Evolutionary conservation across 2,797 vertebrate genomes (phyloP).

Genomic region (Enteromius viviparus): DNA sequence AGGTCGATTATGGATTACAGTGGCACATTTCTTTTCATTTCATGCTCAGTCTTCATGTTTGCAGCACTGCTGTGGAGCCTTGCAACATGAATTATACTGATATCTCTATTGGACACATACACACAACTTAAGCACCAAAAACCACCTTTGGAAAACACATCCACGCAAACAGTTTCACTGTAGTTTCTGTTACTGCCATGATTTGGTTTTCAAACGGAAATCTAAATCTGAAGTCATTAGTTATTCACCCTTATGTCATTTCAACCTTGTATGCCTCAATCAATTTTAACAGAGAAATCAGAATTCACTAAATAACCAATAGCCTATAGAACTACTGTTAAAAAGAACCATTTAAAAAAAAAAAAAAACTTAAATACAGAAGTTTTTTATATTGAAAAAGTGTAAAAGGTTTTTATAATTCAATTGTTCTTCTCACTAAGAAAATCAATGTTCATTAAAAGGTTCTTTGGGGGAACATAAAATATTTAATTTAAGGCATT

Average conservation of each 20-base stretch:
- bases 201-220: background rate
- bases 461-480: background rate
- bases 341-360: background rate
- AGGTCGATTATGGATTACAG: conserved; percentile 67
- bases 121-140: conserved; percentile 50
- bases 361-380: background rate
- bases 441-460: background rate
- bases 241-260: background rate
- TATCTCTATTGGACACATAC: conserved; percentile 50
- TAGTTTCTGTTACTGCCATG: background rate
- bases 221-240: background rate
- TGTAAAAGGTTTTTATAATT: background rate
- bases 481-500: background rate
- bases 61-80: conserved; percentile 37
- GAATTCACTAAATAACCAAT: background rate
- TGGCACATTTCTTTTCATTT: conserved; percentile 66
- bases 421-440: background rate
- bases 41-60: conserved; percentile 60
- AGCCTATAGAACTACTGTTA: background rate
- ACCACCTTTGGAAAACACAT: background rate
- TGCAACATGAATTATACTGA: conserved; percentile 47
- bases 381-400: no score
- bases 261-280: background rate
- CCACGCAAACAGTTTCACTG: background rate
- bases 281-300: background rate